A percentile compares a stretch with the other conserved stretches of the same genome.
Conservation (phyloP, 2,888 invertebrate species). For the Cataglyphis livida region DNA sequence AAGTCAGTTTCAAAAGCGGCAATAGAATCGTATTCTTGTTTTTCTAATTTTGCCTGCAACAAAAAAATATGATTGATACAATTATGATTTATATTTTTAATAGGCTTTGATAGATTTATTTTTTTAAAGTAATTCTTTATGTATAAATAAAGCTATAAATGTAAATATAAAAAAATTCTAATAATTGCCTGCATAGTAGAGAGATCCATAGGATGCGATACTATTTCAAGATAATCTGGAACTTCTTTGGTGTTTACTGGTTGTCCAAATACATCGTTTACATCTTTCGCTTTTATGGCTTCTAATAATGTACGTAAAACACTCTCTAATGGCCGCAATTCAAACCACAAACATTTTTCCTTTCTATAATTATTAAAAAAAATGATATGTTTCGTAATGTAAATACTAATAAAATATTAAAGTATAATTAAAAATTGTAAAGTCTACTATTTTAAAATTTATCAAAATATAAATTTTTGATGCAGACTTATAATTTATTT, state of each 20-base stretch:
- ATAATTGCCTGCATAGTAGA: conserved; percentile 91
- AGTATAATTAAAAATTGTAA: neutral
- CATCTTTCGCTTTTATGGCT: conserved; percentile 92
- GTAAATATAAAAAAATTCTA: neutral
- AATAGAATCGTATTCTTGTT: conserved; percentile 89
- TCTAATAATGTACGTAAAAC: conserved; percentile 92
- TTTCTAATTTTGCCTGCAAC: conserved; percentile 88
- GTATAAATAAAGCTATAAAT: neutral
- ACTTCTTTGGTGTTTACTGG: conserved; percentile 96
- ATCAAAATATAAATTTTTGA: neutral
- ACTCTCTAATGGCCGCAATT: conserved; percentile 93
- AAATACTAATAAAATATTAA: neutral
- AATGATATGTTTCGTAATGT: neutral
- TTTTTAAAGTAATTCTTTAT: neutral
- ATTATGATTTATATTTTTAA: conserved; percentile 7
- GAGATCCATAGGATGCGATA: conserved; percentile 95
- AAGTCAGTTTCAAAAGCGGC: conserved; percentile 96
- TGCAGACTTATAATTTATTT: neutral
- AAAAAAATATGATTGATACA: neutral
- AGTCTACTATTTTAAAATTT: neutral
- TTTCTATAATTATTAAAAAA: conserved; percentile 83
- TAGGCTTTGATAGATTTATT: neutral
- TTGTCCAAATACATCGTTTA: conserved; percentile 95
- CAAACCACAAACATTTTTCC: conserved; percentile 93
- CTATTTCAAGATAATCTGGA: conserved; percentile 95